Evolutionary conservation across 2,888 invertebrate species (phyloP).

Genomic region (Pollenia angustigena): DNA sequence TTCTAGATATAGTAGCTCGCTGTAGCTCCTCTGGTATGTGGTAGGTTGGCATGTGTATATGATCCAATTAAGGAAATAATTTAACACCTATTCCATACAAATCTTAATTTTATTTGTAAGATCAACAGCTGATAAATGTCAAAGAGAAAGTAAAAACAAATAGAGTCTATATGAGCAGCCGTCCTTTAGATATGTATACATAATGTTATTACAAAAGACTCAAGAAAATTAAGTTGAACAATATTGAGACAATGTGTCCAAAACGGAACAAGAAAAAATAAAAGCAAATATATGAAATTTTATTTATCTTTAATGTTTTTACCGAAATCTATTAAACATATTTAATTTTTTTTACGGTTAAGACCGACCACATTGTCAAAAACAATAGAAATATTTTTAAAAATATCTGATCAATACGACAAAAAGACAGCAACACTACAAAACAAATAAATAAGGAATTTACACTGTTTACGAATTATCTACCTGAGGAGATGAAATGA

Average conservation of each 20-base stretch:
- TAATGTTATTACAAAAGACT: not conserved
- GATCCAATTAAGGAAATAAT: not conserved
- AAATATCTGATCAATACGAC: not conserved
- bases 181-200: not conserved
- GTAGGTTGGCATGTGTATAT: not conserved
- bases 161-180: not conserved
- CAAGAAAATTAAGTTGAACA: not conserved
- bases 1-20: too few relatives aligned
- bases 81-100: not conserved
- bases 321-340: slow-evolving; percentile 1
- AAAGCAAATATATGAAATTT: not conserved
- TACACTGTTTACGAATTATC: not conserved
- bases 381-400: not conserved
- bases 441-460: not conserved
- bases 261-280: not conserved
- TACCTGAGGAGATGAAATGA: slow-evolving; percentile 10
- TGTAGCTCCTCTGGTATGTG: too few relatives aligned
- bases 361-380: not conserved
- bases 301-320: not conserved
- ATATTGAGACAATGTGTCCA: slow-evolving; percentile 10
- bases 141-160: not conserved
- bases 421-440: slow-evolving; percentile 28
- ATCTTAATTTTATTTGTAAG: not conserved
- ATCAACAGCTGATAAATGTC: slow-evolving; percentile 2
- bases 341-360: slow-evolving; percentile 11